Percentiles rank a stretch among this genome's conserved stretches.
Evolutionary conservation across 2,113 vertebrate genomes (phyloP).

Genomic region (Anoplopoma fimbria): DNA sequence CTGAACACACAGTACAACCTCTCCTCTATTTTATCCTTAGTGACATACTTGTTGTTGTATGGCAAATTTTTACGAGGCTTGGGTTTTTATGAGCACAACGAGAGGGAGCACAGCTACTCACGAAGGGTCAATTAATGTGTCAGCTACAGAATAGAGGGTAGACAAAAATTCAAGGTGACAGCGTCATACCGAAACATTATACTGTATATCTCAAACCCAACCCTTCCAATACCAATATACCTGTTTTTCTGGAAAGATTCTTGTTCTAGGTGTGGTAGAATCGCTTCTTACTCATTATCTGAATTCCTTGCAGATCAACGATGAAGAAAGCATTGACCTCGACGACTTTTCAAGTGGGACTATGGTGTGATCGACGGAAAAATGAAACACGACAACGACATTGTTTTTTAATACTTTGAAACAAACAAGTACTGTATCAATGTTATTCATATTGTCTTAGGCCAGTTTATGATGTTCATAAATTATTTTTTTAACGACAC

Average conservation of each 20-base stretch:
- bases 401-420: background rate
- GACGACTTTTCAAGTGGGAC: background rate
- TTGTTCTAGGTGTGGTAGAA: background rate
- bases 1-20: background rate
- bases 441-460: background rate
- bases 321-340: background rate
- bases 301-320: background rate
- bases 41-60: background rate
- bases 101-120: background rate
- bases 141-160: background rate
- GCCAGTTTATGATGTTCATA: background rate
- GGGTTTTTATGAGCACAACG: background rate
- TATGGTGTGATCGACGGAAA: background rate
- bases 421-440: background rate
- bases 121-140: background rate
- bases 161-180: too few species aligned
- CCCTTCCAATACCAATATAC: background rate
- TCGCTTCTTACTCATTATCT: background rate
- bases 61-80: too few species aligned
- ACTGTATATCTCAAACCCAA: background rate
- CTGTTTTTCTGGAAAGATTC: fast-evolving
- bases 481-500: background rate
- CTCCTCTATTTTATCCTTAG: background rate
- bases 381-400: background rate
- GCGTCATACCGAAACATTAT: too few species aligned